Evolutionary conservation across 2,113 vertebrate genomes (phyloP).

Genomic region (Tricholaema leucomelas): DNA sequence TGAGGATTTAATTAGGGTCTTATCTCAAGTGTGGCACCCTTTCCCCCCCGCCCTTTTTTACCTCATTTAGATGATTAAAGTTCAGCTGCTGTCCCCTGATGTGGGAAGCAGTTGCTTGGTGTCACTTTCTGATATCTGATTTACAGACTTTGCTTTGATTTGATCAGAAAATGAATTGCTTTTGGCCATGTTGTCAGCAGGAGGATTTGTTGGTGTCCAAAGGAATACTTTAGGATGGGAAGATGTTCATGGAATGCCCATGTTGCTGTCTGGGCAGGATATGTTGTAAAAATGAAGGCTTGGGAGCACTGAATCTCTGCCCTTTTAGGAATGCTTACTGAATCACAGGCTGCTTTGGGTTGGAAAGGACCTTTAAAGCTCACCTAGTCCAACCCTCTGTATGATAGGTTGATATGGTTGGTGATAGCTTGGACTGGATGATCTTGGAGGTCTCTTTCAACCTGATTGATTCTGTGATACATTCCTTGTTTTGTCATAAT

Average conservation of each 20-base stretch:
- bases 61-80: neutral
- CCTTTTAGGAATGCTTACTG: neutral
- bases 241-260: neutral
- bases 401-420: too few relatives aligned
- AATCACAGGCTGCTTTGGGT: too few relatives aligned
- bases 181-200: neutral
- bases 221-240: rapidly evolving
- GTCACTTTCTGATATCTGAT: neutral
- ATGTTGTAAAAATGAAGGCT: rapidly evolving
- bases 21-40: neutral
- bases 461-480: too few relatives aligned
- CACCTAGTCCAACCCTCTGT: too few relatives aligned
- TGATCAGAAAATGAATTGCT: neutral
- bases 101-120: neutral
- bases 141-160: neutral
- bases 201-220: neutral
- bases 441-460: too few relatives aligned
- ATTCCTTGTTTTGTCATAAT: neutral
- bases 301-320: rapidly evolving
- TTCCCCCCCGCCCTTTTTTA: neutral
- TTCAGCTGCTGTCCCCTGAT: neutral
- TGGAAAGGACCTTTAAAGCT: too few relatives aligned
- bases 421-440: too few relatives aligned
- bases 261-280: rapidly evolving
- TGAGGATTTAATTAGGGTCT: constrained; percentile 23